Conservation (phyloP, 2,797 vertebrate species). For the Brotogeris chrysoptera region DNA sequence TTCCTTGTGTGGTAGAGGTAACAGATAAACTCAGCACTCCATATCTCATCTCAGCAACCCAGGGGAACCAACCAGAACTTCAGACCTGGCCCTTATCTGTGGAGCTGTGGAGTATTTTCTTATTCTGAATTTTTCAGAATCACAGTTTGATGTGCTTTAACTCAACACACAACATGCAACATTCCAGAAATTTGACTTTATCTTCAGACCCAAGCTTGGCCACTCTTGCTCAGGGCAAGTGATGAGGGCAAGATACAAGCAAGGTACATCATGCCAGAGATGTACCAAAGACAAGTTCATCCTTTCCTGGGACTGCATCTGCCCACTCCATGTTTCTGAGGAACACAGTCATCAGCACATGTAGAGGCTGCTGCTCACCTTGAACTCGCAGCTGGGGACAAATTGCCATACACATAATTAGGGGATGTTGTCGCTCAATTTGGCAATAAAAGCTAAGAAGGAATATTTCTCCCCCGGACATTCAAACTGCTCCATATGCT, state of each 20-base stretch:
- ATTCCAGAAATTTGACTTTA: not conserved
- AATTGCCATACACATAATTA: not conserved
- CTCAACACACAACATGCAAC: fast-evolving
- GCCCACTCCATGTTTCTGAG: not conserved
- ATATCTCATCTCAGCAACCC: not conserved
- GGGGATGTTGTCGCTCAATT: not conserved
- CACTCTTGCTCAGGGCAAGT: not conserved
- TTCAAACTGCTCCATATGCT: not conserved
- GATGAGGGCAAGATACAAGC: not conserved
- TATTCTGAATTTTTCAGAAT: not conserved
- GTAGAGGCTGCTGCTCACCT: not conserved
- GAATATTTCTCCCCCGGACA: not conserved
- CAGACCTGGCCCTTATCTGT: not conserved
- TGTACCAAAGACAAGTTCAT: not conserved
- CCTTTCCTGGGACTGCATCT: not conserved
- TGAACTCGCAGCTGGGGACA: not conserved
- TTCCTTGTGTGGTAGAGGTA: fast-evolving
- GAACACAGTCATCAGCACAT: not conserved
- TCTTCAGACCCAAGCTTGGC: not conserved
- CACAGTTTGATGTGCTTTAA: not conserved
- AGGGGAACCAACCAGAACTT: not conserved
- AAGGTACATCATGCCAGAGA: not conserved
- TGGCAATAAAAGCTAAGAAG: not conserved
- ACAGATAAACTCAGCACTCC: not conserved
- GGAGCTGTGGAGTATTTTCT: not conserved